A percentile compares a stretch with the other conserved stretches of the same genome.
phyloP scores from a whole-genome alignment of 2,888 invertebrate genomes.

The Sturmia bella region DNA sequence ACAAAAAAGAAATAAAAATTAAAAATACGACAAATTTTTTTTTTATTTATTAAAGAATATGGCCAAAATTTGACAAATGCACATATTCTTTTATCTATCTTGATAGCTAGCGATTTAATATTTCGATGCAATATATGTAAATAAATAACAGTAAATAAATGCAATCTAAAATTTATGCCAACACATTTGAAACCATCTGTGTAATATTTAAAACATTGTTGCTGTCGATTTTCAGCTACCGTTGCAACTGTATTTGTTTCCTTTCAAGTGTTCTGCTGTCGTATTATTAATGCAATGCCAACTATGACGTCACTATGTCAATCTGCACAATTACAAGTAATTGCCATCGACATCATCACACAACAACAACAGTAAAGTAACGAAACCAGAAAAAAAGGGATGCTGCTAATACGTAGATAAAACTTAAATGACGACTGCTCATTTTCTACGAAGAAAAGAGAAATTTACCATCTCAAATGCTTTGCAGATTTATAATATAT shows the following conservation, averaged over 20 bases:
- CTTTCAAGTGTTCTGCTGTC: constrained; percentile 16
- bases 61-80: no score
- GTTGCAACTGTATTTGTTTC: constrained; percentile 3
- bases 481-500: constrained; percentile 22
- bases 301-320: constrained; percentile 72
- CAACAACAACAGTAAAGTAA: constrained; percentile 2
- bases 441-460: not conserved
- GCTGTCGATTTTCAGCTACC: constrained; percentile 1
- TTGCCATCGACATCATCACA: constrained; percentile 49
- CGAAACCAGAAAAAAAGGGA: not conserved
- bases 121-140: no score
- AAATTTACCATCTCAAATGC: not conserved
- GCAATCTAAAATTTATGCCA: not conserved
- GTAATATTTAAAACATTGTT: constrained; percentile 19
- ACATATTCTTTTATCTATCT: no score
- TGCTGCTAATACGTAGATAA: not conserved
- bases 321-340: constrained; percentile 68
- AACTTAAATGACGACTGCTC: not conserved
- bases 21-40: no score
- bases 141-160: no score
- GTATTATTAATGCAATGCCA: constrained; percentile 71
- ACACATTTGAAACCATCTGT: no score
- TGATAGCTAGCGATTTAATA: no score
- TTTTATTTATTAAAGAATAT: no score
- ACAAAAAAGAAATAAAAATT: no score